Conservation (phyloP, 2,888 invertebrate species). For the Epinotia demarniana region DNA sequence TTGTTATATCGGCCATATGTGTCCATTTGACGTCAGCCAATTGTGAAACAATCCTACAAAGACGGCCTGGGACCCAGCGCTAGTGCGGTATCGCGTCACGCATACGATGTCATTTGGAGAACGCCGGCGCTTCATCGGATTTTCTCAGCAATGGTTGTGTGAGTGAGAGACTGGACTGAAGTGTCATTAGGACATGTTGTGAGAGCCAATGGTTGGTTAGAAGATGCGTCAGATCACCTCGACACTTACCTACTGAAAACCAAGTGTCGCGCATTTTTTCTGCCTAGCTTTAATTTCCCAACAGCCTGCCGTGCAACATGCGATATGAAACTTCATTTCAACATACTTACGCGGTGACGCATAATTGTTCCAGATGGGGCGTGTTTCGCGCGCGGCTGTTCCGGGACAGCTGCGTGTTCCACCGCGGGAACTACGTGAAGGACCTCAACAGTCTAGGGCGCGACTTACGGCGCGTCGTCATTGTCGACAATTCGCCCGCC, state of each 20-base stretch:
- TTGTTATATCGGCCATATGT: no score
- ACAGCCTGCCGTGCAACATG: neutral
- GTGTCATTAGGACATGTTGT: neutral
- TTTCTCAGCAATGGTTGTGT: neutral
- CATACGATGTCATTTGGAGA: no score
- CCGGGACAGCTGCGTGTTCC: constrained; percentile 99
- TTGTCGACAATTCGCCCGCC: constrained; percentile 99
- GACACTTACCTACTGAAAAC: no score
- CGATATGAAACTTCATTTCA: neutral
- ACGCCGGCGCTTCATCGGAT: neutral
- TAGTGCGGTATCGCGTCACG: no score
- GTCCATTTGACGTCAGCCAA: no score
- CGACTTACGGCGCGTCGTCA: constrained; percentile 97
- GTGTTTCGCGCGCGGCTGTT: constrained; percentile 98
- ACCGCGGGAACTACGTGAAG: constrained; percentile 99
- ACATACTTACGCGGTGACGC: neutral
- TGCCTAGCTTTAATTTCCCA: neutral
- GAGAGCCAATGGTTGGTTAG: neutral
- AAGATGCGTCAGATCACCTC: neutral
- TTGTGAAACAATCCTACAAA: no score
- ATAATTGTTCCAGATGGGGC: constrained; percentile 90
- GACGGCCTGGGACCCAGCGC: no score
- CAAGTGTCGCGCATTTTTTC: no score
- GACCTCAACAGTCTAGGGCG: constrained; percentile 99
- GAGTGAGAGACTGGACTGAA: no score